Evolutionary conservation across 2,113 vertebrate species (phyloP).

Genomic region (Austrofundulus limnaeus): DNA sequence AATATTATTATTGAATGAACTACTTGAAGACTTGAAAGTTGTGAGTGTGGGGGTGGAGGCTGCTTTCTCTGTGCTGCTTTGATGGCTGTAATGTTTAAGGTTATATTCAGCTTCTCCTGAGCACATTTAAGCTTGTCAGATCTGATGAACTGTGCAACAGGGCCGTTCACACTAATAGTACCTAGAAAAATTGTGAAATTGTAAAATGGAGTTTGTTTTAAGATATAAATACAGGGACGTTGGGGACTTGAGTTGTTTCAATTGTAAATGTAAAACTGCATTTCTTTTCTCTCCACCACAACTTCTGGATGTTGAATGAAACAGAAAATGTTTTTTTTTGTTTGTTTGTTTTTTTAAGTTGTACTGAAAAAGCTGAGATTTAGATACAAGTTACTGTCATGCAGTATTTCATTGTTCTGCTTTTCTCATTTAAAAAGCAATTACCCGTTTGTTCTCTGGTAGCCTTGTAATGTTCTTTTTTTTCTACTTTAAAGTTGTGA

Average conservation of each 20-base stretch:
- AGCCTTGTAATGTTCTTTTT: conserved; percentile 60
- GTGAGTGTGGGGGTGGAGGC: conserved; percentile 35
- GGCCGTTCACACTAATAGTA: conserved; percentile 17
- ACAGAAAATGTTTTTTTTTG: not conserved
- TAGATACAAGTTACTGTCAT: conserved; percentile 64
- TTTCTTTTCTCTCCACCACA: conserved; percentile 24
- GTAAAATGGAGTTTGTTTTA: conserved; percentile 42
- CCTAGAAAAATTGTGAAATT: conserved; percentile 24
- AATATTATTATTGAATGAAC: conserved; percentile 49
- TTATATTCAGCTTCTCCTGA: conserved; percentile 49
- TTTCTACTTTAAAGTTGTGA: conserved; percentile 60
- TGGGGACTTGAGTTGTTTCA: conserved; percentile 31
- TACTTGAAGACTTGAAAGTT: conserved; percentile 39
- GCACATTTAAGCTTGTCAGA: conserved; percentile 31
- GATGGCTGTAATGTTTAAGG: conserved; percentile 36
- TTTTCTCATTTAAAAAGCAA: conserved; percentile 59
- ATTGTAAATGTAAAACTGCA: conserved; percentile 34
- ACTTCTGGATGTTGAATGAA: conserved; percentile 39
- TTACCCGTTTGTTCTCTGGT: conserved; percentile 49
- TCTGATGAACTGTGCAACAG: conserved; percentile 26
- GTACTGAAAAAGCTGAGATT: conserved; percentile 52
- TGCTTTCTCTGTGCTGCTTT: conserved; percentile 60
- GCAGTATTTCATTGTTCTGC: conserved; percentile 68
- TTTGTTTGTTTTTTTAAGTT: conserved; percentile 45
- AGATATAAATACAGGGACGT: conserved; percentile 15